Evolutionary conservation across 2,797 vertebrate genomes (phyloP).

Genomic region (Helarctos malayanus): DNA sequence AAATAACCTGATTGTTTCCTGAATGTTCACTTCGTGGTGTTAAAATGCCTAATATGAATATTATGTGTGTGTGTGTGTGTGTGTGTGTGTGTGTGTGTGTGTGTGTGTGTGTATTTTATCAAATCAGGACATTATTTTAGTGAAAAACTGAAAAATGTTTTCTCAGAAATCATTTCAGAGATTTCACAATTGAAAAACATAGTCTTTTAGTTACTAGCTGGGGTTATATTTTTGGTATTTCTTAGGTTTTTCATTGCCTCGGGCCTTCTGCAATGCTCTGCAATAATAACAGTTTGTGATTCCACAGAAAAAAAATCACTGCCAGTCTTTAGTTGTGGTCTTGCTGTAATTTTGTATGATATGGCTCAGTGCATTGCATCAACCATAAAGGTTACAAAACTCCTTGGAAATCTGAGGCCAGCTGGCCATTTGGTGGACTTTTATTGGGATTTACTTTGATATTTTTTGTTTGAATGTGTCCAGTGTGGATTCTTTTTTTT

Average conservation of each 20-base stretch:
- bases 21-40: neutral
- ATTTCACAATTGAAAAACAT: conserved; percentile 77
- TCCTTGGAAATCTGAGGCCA: neutral
- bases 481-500: neutral
- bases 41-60: neutral
- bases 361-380: conserved; percentile 40
- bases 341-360: conserved; percentile 52
- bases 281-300: conserved; percentile 80
- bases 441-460: neutral
- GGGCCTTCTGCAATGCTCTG: conserved; percentile 66
- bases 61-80: fast-evolving
- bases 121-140: conserved; percentile 72
- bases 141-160: conserved; percentile 66
- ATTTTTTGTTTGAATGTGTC: conserved; percentile 4
- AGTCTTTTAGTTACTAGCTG: conserved; percentile 68
- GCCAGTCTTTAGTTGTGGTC: conserved; percentile 52
- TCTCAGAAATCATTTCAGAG: conserved; percentile 78
- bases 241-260: conserved; percentile 58
- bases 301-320: conserved; percentile 63
- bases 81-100: neutral
- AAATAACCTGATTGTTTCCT: conserved; percentile 24
- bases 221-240: conserved; percentile 78
- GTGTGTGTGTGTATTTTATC: neutral
- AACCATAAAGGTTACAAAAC: neutral
- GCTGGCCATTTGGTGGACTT: neutral